Base-by-base conservation (phyloP, 1,140 invertebrate species). In the Heliconius eleuchia region DNA sequence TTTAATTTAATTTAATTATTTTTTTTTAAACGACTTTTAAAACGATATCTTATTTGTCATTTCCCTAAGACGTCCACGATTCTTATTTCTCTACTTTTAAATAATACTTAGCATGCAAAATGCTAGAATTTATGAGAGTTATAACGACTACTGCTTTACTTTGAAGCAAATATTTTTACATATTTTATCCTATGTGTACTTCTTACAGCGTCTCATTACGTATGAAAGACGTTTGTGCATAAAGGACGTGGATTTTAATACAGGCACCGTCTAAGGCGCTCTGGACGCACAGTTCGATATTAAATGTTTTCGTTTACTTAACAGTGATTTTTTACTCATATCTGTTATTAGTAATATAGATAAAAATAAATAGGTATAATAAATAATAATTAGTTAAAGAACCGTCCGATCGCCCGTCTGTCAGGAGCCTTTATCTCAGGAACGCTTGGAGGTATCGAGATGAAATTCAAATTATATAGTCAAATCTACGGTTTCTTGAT, bases 181-280 rank as follows among this genome's bases (percentile, higher is more conserved):
- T 30, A 55, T 74, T 74, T 50, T 37, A n/a, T 18, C 34, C 23
- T 74, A 52, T 74, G 3, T 74, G 55, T 74, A 23, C 6, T 27
- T 34, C 52, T 74, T 74, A 74, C 73, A 74, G 50, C 73, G 27
- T 74, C 73, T 74, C 46, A 74, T 74, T 74, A 74, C 73, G 73
- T 74, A 74, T 55, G 46, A 74, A 74, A 74, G 23, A 55, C 73
- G 23, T 66, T 66, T 60, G 6, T 30, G 60, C 60, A 66, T 66
- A 66, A 66, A 66, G 60, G 60, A 66, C 23, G 60, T 66, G 60
- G 9, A 66, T 13, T 66, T 66, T 66, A 30, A 66, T 66, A 30
- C 4, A 11, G 3, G 27, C 23, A 66, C 16, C 23, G 60, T 1
- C 23, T 66, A 27, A 66, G 57, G n/a, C 11, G 60, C 23, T 30